Evolutionary conservation across 2,888 invertebrate species (phyloP).

Genomic region (Entomobrya proxima): DNA sequence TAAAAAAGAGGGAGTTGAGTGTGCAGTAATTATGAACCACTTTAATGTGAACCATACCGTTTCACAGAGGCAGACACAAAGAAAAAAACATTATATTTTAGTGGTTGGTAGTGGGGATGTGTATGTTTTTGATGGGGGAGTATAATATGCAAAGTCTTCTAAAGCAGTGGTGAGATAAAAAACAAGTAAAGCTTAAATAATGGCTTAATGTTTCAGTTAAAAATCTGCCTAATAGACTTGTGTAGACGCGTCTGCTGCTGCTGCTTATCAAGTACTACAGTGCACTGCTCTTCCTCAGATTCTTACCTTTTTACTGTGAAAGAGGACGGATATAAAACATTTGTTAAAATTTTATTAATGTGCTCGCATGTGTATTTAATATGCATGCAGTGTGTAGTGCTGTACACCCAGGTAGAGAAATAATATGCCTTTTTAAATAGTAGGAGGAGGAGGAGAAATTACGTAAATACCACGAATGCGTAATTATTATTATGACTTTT

Average conservation of each 20-base stretch:
- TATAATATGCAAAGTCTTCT: neutral
- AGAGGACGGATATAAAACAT: constrained; percentile 58
- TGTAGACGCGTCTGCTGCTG: neutral
- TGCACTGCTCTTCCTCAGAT: constrained; percentile 45
- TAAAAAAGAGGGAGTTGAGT: constrained; percentile 27
- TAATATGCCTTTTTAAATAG: neutral
- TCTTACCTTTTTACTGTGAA: constrained; percentile 54
- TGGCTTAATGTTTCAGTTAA: constrained; percentile 56
- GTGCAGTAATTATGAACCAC: constrained; percentile 65
- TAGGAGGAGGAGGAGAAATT: constrained; percentile 19
- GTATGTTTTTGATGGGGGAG: constrained; percentile 25
- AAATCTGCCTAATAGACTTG: constrained; percentile 36
- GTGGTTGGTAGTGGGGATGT: constrained; percentile 2
- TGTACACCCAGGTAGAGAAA: neutral
- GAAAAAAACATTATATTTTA: neutral
- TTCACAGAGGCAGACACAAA: constrained; percentile 26
- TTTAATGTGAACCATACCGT: constrained; percentile 68
- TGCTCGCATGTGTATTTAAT: constrained; percentile 31
- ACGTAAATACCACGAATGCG: constrained; percentile 9
- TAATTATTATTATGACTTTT: constrained; percentile 63
- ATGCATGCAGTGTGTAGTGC: neutral
- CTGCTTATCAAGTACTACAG: no score
- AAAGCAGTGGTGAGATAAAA: neutral
- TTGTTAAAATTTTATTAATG: constrained; percentile 43
- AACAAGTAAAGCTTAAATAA: constrained; percentile 42